Evolutionary conservation across 2,888 invertebrate species (phyloP), one percentile per base, ranked within the genome.

Genomic region (Tinea semifulvella): DNA sequence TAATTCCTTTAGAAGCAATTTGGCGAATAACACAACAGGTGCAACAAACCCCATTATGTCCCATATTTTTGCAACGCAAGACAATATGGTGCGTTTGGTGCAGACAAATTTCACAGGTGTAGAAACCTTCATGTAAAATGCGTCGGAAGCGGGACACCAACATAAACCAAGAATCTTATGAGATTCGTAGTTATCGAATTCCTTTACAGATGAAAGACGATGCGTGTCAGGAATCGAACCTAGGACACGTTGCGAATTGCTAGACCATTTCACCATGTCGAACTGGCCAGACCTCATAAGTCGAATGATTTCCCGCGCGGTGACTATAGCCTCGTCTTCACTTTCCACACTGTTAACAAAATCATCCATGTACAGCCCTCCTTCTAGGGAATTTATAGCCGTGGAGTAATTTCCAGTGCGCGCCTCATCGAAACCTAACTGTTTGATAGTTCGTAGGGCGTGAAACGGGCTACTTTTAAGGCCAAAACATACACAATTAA

Each of bases 31-130:
- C 7, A 48, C 40, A 1, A 46, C 43, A 4, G 49, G 50, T 5
- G 49, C 50, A 13, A 46, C 47, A 8, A 49, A 47, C 4, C 49
- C 49, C 47, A 49, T 46, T 7, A 48, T 13, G 20, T 50, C 50
- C 49, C 49, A 49, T 7, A 50, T 39, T 13, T 46, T 45, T 4
- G 49, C 49, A 14, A 48, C 39, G 8, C 42, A 39, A 2, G 47
- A 52, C 14, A 53, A 36, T 7, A 53, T 53, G 10, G 20, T 31
- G 6, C 51, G 49, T 39, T 52, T 52, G 8, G 49, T 52, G 31
- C 50, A 52, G 13, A 27, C 43, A 14, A 8, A 26, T 5, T n/a
- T n/a, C n/a, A 26, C n/a, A 13, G 5, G 42, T 6, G n/a, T n/a
- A n/a, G n/a, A 10, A 18, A 45, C 28, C n/a, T 10, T 22, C 8